A percentile compares a stretch with the other conserved stretches of the same genome.
These are phyloP conservation scores for Chiloscyllium plagiosum DNA, from an alignment of 2,113 vertebrate genomes.

Conservation along the genomic window DNA sequence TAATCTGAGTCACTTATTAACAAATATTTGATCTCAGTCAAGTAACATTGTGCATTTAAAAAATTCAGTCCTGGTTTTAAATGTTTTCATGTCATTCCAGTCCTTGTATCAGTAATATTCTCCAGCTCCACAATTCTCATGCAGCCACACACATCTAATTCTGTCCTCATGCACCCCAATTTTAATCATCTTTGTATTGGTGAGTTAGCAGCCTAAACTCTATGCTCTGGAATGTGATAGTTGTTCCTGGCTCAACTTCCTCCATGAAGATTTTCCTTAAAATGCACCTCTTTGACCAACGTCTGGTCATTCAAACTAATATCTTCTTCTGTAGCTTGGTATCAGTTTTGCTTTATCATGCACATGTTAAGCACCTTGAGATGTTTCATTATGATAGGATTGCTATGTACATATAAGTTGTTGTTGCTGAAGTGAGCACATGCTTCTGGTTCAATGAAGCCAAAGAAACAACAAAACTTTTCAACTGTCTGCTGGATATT, in stretches of 20 bases:
- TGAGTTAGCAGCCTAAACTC: background rate
- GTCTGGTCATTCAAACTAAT: background rate
- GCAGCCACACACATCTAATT: background rate
- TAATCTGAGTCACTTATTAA: background rate
- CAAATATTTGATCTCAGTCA: background rate
- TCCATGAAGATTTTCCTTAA: background rate
- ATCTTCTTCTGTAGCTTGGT: too few relatives aligned
- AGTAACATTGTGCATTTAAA: background rate
- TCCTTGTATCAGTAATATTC: background rate
- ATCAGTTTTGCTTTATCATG: background rate
- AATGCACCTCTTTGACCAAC: background rate
- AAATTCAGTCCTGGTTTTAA: background rate
- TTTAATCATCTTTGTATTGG: background rate
- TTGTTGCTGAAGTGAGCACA: background rate
- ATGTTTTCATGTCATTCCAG: background rate
- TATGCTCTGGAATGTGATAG: background rate
- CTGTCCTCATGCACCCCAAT: background rate
- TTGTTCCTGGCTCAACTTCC: background rate
- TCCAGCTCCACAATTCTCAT: background rate
- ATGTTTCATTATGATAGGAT: background rate
- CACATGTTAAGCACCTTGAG: background rate
- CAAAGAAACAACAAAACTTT: slow-evolving; percentile 10
- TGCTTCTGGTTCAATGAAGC: background rate
- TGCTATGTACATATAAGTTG: background rate
- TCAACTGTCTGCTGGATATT: background rate